A percentile compares a stretch with the other conserved stretches of the same genome.
phyloP scores from a whole-genome alignment of 1,140 invertebrate genomes.

The Streblospio benedicti region DNA sequence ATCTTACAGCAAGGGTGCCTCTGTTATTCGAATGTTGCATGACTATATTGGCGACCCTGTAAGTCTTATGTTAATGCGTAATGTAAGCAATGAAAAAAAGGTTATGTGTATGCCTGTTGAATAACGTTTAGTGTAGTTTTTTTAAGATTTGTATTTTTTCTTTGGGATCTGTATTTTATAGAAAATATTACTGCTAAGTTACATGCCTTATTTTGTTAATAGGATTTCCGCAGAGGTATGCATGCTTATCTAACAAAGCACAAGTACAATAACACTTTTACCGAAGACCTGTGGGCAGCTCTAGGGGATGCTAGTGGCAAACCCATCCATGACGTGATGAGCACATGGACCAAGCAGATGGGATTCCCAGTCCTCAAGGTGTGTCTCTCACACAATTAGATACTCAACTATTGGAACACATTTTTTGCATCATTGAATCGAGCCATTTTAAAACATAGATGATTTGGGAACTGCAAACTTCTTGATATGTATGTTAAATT shows the following conservation, averaged over 20 bases:
- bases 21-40: constrained; percentile 92
- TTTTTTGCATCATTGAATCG: constrained; percentile 56
- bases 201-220: neutral
- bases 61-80: neutral
- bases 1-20: constrained; percentile 53
- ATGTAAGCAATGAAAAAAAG: neutral
- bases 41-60: constrained; percentile 89
- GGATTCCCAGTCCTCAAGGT: constrained; percentile 57
- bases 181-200: neutral
- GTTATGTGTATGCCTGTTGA: neutral
- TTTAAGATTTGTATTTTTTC: too few relatives aligned
- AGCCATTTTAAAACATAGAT: too few relatives aligned
- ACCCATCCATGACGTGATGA: constrained; percentile 86
- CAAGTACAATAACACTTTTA: constrained; percentile 82
- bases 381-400: too few relatives aligned
- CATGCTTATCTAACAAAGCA: constrained; percentile 80
- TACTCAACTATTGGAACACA: neutral
- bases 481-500: too few relatives aligned
- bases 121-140: too few relatives aligned
- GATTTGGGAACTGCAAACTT: neutral
- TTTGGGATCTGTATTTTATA: too few relatives aligned
- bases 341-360: constrained; percentile 86
- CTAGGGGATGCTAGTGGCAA: constrained; percentile 82
- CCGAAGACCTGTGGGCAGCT: constrained; percentile 87
- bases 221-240: constrained; percentile 90